Evolutionary conservation across 1,140 invertebrate species (phyloP), one percentile per base, ranked within the genome.

Genomic region (Drosophila watanabei): DNA sequence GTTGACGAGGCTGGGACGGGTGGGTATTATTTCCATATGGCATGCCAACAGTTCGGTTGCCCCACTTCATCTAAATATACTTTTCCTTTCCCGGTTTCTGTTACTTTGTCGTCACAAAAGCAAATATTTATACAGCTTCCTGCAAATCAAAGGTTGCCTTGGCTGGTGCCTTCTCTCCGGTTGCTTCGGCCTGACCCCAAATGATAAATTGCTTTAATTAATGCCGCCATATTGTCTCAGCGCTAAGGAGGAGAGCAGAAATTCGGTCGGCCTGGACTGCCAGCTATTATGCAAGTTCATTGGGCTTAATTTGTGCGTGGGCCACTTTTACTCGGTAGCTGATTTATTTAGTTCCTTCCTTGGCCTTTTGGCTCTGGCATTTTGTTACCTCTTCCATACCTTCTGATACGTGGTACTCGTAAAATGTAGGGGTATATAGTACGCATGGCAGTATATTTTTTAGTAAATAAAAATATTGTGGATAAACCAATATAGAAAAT

Each of bases 131-230:
- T 89, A 89, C 82, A 90, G 86, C 86, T 90, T 90, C 82, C 69
- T 75, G 62, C 87, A 70, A 84, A 79, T 89, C 86, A 89, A 89
- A 81, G 84, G 84, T 89, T 88, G 58, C 56, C 56, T 57, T 48
- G 54, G 61, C 52, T 65, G 35, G 24, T n/a, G 57, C n/a, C 51
- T 33, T 58, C 37, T 35, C 65, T 61, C 46, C 16, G 33, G 64
- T 76, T 65, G 79, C 72, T 76, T 83, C 75, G 80, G 32, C 82
- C 86, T 84, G 80, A 81, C 88, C 88, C 45, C 80, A 75, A 91
- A 91, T 91, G 88, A 91, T 91, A 91, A 91, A 91, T 91, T 91
- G 87, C 83, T 91, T 91, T 91, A 91, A 91, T 91, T 91, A 91
- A 91, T 91, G 88, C 88, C 88, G 80, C 88, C 88, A 87, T 91